Evolutionary conservation across 2,888 invertebrate species (phyloP).

Genomic region (Metalampra italica): DNA sequence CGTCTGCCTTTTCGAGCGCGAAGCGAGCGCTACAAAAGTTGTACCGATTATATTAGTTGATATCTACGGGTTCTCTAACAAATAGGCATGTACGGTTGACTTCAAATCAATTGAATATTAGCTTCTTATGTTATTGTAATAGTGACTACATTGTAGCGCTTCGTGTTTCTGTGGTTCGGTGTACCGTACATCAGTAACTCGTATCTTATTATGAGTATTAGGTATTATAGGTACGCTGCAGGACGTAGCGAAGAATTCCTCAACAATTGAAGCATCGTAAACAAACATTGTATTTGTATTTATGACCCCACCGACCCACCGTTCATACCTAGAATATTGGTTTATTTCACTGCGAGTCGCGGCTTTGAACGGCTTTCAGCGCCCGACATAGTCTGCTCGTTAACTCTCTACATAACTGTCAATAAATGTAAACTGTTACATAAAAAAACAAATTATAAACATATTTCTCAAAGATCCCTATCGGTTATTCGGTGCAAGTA

Average conservation of each 20-base stretch:
- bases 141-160: too few species aligned
- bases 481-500: slow-evolving; percentile 2
- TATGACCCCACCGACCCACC: slow-evolving; percentile 15
- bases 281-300: slow-evolving; percentile 17
- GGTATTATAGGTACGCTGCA: not conserved
- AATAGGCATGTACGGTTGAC: too few species aligned
- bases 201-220: too few species aligned
- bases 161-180: too few species aligned
- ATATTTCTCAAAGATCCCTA: slow-evolving; percentile 3
- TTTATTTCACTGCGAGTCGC: slow-evolving; percentile 27
- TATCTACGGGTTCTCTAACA: too few species aligned
- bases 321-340: slow-evolving; percentile 30
- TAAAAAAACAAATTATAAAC: slow-evolving; percentile 18
- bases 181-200: too few species aligned
- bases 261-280: slow-evolving; percentile 5
- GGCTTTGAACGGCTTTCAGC: slow-evolving; percentile 35
- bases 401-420: slow-evolving; percentile 25
- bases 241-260: not conserved
- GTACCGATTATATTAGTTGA: too few species aligned
- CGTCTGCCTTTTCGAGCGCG: too few species aligned
- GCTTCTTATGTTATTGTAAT: too few species aligned
- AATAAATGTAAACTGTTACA: slow-evolving; percentile 26
- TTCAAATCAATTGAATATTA: too few species aligned
- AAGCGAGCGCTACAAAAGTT: too few species aligned
- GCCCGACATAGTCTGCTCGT: slow-evolving; percentile 23